Evolutionary conservation across 2,113 vertebrate species (phyloP).

Genomic region (Misgurnus mizolepis): DNA sequence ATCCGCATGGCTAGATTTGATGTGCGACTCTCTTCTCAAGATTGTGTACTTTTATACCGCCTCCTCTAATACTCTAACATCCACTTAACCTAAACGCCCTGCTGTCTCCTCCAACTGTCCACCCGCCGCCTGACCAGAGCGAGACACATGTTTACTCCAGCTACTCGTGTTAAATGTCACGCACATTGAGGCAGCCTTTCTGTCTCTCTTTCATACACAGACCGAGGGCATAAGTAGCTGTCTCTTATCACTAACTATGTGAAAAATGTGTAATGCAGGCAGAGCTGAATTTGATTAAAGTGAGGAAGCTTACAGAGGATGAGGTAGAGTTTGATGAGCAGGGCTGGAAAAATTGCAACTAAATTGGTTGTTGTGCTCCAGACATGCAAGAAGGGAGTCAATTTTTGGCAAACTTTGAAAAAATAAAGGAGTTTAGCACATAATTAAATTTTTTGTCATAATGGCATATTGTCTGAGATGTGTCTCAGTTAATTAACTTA

Average conservation of each 20-base stretch:
- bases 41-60: conserved; percentile 26
- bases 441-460: not conserved
- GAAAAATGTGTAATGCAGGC: conserved; percentile 52
- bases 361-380: conserved; percentile 40
- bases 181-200: conserved; percentile 44
- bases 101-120: conserved; percentile 50
- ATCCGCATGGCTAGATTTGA: conserved; percentile 8
- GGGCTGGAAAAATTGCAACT: conserved; percentile 21
- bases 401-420: not conserved
- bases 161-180: conserved; percentile 55
- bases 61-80: conserved; percentile 48
- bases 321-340: conserved; percentile 42
- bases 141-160: conserved; percentile 53
- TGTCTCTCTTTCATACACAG: conserved; percentile 30
- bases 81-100: conserved; percentile 52
- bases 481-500: conserved; percentile 2
- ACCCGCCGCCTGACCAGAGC: conserved; percentile 43
- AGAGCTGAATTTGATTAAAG: conserved; percentile 55
- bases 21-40: not conserved
- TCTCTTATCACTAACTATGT: conserved; percentile 54
- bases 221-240: conserved; percentile 48
- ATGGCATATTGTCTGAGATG: not conserved
- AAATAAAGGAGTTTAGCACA: not conserved
- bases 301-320: conserved; percentile 52
- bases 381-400: not conserved